Percentiles rank a stretch among this genome's conserved stretches.
phyloP scores from a whole-genome alignment of 1,140 invertebrate species.

The Drosophila mojavensis region DNA sequence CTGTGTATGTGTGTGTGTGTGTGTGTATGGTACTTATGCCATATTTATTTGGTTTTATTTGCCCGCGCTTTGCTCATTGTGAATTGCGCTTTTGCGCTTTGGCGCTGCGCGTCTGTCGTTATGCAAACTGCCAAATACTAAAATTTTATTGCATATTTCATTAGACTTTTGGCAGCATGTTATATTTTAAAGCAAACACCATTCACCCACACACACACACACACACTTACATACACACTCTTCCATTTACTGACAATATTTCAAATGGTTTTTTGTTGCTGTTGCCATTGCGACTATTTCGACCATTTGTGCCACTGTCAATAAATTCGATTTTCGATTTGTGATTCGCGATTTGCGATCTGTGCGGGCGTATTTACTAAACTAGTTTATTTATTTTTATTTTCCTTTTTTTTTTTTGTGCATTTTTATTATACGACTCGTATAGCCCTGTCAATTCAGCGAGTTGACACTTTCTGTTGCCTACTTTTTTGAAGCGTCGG shows the following conservation, averaged over 20 bases:
- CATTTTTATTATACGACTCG: too few relatives aligned
- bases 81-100: conserved; percentile 70
- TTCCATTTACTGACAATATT: conserved; percentile 51
- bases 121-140: conserved; percentile 69
- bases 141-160: conserved; percentile 82
- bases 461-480: conserved; percentile 55
- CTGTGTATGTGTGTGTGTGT: neutral
- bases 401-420: neutral
- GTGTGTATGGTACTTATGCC: neutral
- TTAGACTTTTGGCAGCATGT: conserved; percentile 71
- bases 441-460: conserved; percentile 28
- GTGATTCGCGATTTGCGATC: conserved; percentile 48
- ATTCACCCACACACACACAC: conserved; percentile 8
- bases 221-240: conserved; percentile 32
- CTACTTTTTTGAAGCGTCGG: conserved; percentile 30
- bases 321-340: conserved; percentile 81
- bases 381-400: too few relatives aligned
- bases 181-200: conserved; percentile 70
- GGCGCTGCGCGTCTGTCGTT: conserved; percentile 38
- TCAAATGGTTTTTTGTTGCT: conserved; percentile 62
- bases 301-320: conserved; percentile 71
- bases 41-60: conserved; percentile 52
- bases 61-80: conserved; percentile 44
- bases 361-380: conserved; percentile 48
- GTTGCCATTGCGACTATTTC: conserved; percentile 64